Percentiles rank a stretch among this genome's conserved stretches.
phyloP scores from a whole-genome alignment of 2,113 vertebrate species.

The Chiloscyllium plagiosum region DNA sequence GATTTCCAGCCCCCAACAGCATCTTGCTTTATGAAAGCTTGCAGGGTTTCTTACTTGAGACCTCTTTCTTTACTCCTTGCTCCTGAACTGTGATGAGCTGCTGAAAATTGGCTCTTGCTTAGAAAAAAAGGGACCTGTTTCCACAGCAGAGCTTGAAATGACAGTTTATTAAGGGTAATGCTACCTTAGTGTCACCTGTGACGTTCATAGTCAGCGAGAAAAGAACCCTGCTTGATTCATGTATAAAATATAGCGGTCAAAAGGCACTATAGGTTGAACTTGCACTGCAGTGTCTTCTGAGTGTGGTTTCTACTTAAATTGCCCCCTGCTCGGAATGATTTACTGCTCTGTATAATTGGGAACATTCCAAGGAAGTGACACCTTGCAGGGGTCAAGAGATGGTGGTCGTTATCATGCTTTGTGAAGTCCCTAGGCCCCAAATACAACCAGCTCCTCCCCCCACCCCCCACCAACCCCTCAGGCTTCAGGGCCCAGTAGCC shows the following conservation, averaged over 20 bases:
- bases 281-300: no score
- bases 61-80: no score
- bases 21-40: no score
- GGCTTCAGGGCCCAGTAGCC: no score
- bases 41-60: no score
- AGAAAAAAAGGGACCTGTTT: neutral
- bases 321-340: neutral
- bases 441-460: neutral
- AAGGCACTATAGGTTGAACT: neutral
- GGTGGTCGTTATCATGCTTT: neutral
- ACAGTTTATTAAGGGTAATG: neutral
- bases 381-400: neutral
- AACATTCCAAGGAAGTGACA: neutral
- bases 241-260: neutral
- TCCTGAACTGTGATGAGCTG: neutral
- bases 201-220: neutral
- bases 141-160: neutral
- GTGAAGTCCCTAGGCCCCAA: neutral
- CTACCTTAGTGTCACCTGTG: neutral
- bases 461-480: no score
- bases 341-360: neutral
- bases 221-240: neutral
- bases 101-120: neutral
- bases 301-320: neutral
- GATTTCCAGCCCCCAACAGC: no score